Conservation (phyloP, 2,797 vertebrate genomes). For the Bovichtus diacanthus region DNA sequence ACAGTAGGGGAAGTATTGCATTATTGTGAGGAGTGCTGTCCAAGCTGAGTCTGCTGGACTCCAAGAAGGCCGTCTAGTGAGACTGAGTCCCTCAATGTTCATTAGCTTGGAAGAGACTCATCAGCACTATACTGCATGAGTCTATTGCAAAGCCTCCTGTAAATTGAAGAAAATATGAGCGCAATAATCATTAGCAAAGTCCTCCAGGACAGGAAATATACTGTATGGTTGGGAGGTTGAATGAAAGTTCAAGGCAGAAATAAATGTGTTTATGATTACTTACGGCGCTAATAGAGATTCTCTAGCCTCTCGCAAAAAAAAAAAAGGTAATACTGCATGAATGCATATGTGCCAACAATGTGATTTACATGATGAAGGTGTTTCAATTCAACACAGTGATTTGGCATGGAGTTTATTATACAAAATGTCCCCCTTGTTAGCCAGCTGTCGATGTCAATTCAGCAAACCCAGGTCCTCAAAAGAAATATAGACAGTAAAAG, state of each 20-base stretch:
- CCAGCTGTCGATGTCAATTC: slow-evolving; percentile 14
- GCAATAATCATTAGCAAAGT: slow-evolving; percentile 67
- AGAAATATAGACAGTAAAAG: slow-evolving; percentile 7
- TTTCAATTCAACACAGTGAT: slow-evolving; percentile 1
- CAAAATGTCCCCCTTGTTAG: slow-evolving; percentile 1
- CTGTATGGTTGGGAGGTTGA: slow-evolving; percentile 60
- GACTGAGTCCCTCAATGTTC: slow-evolving; percentile 63
- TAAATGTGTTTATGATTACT: slow-evolving; percentile 57
- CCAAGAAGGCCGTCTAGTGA: slow-evolving; percentile 30
- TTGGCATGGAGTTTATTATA: slow-evolving; percentile 3
- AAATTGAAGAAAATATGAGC: slow-evolving; percentile 65
- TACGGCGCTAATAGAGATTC: slow-evolving; percentile 17
- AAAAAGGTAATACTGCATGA: neutral
- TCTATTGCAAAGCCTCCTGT: slow-evolving; percentile 64
- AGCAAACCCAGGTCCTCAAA: slow-evolving; percentile 5
- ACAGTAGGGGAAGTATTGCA: slow-evolving; percentile 40
- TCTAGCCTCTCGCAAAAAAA: slow-evolving; percentile 3
- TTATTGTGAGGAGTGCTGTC: slow-evolving; percentile 39
- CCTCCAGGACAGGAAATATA: slow-evolving; percentile 54
- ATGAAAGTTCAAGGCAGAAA: slow-evolving; percentile 64
- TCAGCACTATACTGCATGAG: slow-evolving; percentile 50
- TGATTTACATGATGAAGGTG: neutral
- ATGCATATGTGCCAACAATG: neutral
- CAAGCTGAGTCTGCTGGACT: slow-evolving; percentile 42
- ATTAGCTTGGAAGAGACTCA: slow-evolving; percentile 67